phyloP scores from a whole-genome alignment of 2,888 invertebrate species.

The Ypsolopha sequella region DNA sequence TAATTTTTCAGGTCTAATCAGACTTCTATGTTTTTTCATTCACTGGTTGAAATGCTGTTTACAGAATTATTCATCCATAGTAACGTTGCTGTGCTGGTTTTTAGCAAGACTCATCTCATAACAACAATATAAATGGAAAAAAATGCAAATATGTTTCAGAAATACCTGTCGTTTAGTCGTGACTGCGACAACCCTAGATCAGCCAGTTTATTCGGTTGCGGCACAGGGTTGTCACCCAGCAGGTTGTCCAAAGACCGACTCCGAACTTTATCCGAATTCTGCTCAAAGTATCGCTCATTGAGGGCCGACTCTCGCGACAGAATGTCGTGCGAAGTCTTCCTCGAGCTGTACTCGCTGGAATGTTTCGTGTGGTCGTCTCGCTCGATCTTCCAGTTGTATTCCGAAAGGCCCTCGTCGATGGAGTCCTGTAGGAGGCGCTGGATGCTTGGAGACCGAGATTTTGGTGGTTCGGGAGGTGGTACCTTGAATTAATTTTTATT shows the following conservation, averaged over 20 bases:
- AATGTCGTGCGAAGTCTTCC: conserved; percentile 83
- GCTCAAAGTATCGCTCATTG: conserved; percentile 90
- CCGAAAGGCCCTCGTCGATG: conserved; percentile 49
- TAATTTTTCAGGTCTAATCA: no score
- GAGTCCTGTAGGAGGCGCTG: conserved; percentile 57
- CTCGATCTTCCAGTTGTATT: conserved; percentile 60
- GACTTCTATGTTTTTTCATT: no score
- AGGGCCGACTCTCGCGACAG: conserved; percentile 86
- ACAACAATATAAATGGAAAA: no score
- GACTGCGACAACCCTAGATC: conserved; percentile 87
- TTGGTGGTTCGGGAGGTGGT: conserved; percentile 78
- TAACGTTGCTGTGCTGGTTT: no score
- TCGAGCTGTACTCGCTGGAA: conserved; percentile 37
- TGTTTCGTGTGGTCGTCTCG: conserved; percentile 34
- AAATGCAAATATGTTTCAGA: no score
- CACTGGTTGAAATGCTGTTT: no score
- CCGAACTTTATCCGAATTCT: conserved; percentile 78
- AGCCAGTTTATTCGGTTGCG: conserved; percentile 73
- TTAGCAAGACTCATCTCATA: no score
- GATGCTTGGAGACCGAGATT: conserved; percentile 59
- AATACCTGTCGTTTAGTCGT: conserved; percentile 81
- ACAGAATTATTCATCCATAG: no score
- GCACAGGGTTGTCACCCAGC: conserved; percentile 75
- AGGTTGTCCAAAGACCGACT: conserved; percentile 86
- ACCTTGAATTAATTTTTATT: no score